Evolutionary conservation across 2,113 vertebrate genomes (phyloP).

Genomic region (pig (Sus scrofa)): T2T-Sscrofa CM000817.6:33368501-33369000

Average conservation of each 20-base stretch:
- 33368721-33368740: not conserved
- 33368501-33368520: not conserved
- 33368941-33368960: not conserved
- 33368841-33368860: not conserved
- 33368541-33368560: conserved; percentile 21
- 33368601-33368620: not conserved
- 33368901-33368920: not conserved
- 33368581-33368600: not conserved
- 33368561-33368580: not conserved
- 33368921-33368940: not conserved
- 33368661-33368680: conserved; percentile 31
- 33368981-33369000: not conserved
- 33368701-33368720: not conserved
- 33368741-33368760: not conserved
- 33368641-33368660: not conserved
- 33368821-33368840: not conserved
- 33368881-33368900: not conserved
- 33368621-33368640: not conserved
- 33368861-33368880: not conserved
- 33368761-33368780: conserved; percentile 24
- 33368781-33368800: not conserved
- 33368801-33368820: not conserved
- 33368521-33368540: not conserved
- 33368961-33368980: not conserved
- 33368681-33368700: not conserved